Evolutionary conservation across 1,140 invertebrate species (phyloP), one percentile per base, ranked within the genome.

Genomic region (Bombus superbus): DNA sequence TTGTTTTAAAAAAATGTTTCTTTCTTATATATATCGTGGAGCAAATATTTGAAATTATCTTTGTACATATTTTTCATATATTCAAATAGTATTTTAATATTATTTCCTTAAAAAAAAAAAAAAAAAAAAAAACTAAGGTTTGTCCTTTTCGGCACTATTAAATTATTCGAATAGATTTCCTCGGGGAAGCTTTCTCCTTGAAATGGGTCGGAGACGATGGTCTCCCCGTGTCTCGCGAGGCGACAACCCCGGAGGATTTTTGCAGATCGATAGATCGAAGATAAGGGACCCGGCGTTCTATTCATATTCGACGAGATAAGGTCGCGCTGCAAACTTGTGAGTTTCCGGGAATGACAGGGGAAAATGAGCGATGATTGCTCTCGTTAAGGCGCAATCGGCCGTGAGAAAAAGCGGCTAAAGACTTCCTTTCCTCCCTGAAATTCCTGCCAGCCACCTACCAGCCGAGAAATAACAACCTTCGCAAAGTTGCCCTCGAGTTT

Each of bases 321-420:
- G 47, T 69, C 62, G 47, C 22, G 35, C 38, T 28, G 81, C 62
- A 78, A 83, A 78, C 62, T 69, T 83, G 42, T 42, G 57, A 83
- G 81, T 75, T 78, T 83, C 81, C 81, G 44, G n/a, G 35, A 68
- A 69, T 22, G 44, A 44, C 44, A 66, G 35, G 74, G 22, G 62
- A 69, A 78, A 78, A 83, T 78, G 74, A 83, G 74, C 81, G 64
- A 83, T 69, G 81, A 83, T 83, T 83, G 74, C 42, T 78, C 74
- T 83, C 81, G 74, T 83, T 83, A 83, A 47, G 47, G 22, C 22
- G 81, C 47, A 69, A 83, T 83, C 81, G 74, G 47, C 44, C 18
- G 81, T 69, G 38, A 83, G 40, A 64, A 69, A 77, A 69, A 42
- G 11, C 81, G 62, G 13, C 35, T 75, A 57, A 77, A 78, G 81